Evolutionary conservation across 2,888 invertebrate species (phyloP), one percentile per base, ranked within the genome.

Genomic region (Heliconius erato): DNA sequence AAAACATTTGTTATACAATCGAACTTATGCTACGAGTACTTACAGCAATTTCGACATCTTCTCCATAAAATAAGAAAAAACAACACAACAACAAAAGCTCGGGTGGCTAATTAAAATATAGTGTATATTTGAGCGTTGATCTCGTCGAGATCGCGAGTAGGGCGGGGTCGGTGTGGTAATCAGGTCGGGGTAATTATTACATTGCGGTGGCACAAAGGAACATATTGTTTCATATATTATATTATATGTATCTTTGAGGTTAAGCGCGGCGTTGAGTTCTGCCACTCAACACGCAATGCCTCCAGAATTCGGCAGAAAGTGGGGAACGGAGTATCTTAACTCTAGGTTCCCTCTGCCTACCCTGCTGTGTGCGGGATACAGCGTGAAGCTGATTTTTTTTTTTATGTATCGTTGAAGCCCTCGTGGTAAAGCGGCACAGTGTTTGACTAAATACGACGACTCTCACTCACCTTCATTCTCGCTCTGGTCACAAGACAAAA

Each of bases 101-200:
- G 44, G 44, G 72, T 40, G n/a, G 26, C n/a, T 63, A 76, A 40
- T 76, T 76, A 76, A 76, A 63, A 76, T 76, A 67, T 67, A 72
- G 16, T 72, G 26, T 16, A 28, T 44, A 76, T 76, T 76, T 40
- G 63, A 35, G 35, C 63, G n/a, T 63, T 40, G 59, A 76, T 63
- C 76, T 40, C 35, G n/a, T 63, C 11, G 76, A 63, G n/a, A 35
- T 74, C 54, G 59, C 23, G 23, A 35, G n/a, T 35, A 9, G 32
- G 3, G 35, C 26, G 72, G n/a, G 23, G 63, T 63, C 63, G n/a
- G 32, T 67, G 49, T 23, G 28, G 49, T 78, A 44, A 67, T 68
- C 78, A 67, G 44, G 68, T 78, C 78, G 28, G 67, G 28, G 49
- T 68, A 28, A 78, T 78, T 78, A 68, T 67, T 63, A 63, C 76